Evolutionary conservation across 2,888 invertebrate species (phyloP).

Genomic region (Lasioglossum pauxillum): DNA sequence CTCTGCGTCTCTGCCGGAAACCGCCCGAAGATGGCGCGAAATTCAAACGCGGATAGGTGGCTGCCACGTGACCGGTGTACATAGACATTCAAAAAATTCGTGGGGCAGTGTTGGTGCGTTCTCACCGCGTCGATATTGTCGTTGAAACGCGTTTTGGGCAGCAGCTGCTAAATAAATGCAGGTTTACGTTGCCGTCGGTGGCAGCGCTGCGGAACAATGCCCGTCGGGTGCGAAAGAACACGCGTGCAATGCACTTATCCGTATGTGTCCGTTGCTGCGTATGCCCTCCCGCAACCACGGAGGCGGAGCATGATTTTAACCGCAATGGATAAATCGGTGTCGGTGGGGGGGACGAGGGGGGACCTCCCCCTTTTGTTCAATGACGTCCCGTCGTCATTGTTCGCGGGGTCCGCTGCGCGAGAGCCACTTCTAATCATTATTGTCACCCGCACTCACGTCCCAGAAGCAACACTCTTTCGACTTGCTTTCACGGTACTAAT

Average conservation of each 20-base stretch:
- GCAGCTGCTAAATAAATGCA: slow-evolving; percentile 63
- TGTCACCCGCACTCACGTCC: slow-evolving; percentile 50
- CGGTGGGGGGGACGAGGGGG: neutral
- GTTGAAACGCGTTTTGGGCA: slow-evolving; percentile 44
- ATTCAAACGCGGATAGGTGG: neutral
- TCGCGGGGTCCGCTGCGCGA: slow-evolving; percentile 20
- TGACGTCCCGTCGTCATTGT: slow-evolving; percentile 52
- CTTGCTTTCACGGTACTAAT: slow-evolving; percentile 41
- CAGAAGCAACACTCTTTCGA: slow-evolving; percentile 37
- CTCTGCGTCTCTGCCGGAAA: neutral
- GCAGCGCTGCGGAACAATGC: slow-evolving; percentile 40
- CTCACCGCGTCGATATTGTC: slow-evolving; percentile 30
- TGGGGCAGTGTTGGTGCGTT: neutral
- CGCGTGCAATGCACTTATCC: slow-evolving; percentile 36
- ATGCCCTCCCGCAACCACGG: slow-evolving; percentile 52
- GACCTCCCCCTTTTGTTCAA: slow-evolving; percentile 32
- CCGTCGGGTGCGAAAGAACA: slow-evolving; percentile 55
- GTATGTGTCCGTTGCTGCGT: slow-evolving; percentile 22
- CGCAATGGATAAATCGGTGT: slow-evolving; percentile 61
- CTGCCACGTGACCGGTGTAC: neutral
- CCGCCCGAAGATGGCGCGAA: neutral
- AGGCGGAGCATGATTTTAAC: slow-evolving; percentile 64
- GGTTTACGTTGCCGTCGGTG: slow-evolving; percentile 49
- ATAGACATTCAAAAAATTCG: neutral
- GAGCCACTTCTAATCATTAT: slow-evolving; percentile 61